Evolutionary conservation across 2,888 invertebrate species (phyloP).

Genomic region (Archips crataeganus): DNA sequence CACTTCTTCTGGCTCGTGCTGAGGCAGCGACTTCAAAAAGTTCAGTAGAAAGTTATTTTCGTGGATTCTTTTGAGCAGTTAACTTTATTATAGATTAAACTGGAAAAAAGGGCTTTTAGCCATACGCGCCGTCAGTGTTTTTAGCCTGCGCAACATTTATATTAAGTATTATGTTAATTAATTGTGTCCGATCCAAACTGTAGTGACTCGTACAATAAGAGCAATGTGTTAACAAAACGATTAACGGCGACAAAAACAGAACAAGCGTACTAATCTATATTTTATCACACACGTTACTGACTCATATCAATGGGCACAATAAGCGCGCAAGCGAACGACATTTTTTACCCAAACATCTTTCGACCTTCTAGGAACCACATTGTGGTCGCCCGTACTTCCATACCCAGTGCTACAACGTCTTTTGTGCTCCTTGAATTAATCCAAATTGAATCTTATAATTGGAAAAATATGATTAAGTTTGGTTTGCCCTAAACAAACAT

Average conservation of each 20-base stretch:
- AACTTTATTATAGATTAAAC: no score
- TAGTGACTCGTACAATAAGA: neutral
- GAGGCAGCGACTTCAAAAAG: no score
- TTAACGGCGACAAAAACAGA: slow-evolving; percentile 7
- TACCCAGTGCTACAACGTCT: neutral
- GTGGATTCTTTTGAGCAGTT: no score
- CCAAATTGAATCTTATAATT: neutral
- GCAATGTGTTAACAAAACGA: slow-evolving; percentile 9
- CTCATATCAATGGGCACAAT: slow-evolving; percentile 20
- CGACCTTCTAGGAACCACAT: slow-evolving; percentile 50
- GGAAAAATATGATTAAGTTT: neutral
- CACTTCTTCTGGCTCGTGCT: no score
- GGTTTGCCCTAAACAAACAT: neutral
- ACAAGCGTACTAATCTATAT: slow-evolving; percentile 27
- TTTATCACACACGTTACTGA: slow-evolving; percentile 28
- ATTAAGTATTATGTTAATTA: no score
- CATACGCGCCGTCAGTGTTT: no score
- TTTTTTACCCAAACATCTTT: slow-evolving; percentile 49
- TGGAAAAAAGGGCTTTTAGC: no score
- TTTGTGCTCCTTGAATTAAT: neutral
- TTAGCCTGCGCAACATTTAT: no score
- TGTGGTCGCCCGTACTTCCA: slow-evolving; percentile 47
- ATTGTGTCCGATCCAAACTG: neutral
- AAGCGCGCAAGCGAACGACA: slow-evolving; percentile 41
- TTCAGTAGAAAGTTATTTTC: no score